Base-by-base conservation (phyloP, 2,797 vertebrate genomes). In the Chrosomus eos region DNA sequence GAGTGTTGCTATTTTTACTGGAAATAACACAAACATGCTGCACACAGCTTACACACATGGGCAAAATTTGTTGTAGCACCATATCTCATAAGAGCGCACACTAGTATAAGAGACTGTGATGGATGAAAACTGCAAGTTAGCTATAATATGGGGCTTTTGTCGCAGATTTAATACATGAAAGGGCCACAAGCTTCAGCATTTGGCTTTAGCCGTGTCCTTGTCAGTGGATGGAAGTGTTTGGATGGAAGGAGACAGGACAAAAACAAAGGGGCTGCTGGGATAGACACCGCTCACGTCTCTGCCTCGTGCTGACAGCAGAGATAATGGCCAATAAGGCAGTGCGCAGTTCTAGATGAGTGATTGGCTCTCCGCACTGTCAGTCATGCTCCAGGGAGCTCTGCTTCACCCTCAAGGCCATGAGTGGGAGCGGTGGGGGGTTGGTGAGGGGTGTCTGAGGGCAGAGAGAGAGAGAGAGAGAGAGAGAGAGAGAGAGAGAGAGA, bases 241-340 rank as follows among this genome's bases (percentile, higher is more conserved):
- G 38, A 33, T 94, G 93, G 81, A 78, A 72, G 33, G 51, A 81
- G 79, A 55, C 58, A 72, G 33, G 62, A 74, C 93, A 93, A 95
- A 94, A 95, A 93, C 76, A 45, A 79, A 93, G 93, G 91, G 94
- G 92, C 94, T 94, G 62, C 33, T 67, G 92, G 60, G 93, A 91
- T 92, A 92, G 94, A 94, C 94, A 94, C 94, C 92, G 92, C 94
- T 79, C 94, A 93, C 94, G 91, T 94, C 95, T 94, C 88, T 92
- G 94, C 94, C 38, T 75, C 87, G 28, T 36, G 18, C 92, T 94
- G 94, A 95, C 93, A 94, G 96, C 90, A 95, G 92, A 97, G 97
- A 97, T 98, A 98, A 98, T 97, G 96, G 96, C 95, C 96, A 97
- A 96, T 97, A 97, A 97, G 96, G 94, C 92, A 85, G 92, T 90